Conservation (phyloP, 2,888 invertebrate species). For the Caenorhabditis sp. region DNA sequence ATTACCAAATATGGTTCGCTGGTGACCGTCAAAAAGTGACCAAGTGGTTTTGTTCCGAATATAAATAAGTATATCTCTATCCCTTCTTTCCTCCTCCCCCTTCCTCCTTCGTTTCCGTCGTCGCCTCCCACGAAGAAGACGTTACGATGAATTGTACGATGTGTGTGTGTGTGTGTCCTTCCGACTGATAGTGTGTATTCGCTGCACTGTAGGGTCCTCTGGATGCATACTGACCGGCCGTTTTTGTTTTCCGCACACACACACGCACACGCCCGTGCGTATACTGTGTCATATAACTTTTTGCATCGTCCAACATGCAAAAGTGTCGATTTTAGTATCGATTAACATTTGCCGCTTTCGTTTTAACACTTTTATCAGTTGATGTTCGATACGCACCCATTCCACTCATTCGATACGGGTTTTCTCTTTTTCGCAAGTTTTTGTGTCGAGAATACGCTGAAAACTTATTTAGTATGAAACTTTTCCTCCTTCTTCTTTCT, state of each 20-base stretch:
- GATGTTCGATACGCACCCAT: background rate
- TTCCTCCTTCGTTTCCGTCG: too few species aligned
- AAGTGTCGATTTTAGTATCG: slow-evolving; percentile 1
- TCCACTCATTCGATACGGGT: too few species aligned
- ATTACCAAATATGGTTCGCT: slow-evolving; percentile 9
- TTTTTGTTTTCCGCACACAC: slow-evolving; percentile 17
- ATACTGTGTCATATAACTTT: background rate
- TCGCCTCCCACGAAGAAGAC: background rate
- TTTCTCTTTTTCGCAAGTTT: too few species aligned
- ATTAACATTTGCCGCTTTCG: background rate
- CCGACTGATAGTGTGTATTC: slow-evolving; percentile 13
- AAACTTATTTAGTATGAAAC: too few species aligned
- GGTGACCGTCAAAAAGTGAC: slow-evolving; percentile 13
- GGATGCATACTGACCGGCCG: slow-evolving; percentile 8
- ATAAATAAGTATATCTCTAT: background rate
- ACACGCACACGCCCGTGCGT: background rate
- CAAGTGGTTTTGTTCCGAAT: slow-evolving; percentile 18
- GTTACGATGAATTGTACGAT: slow-evolving; percentile 1
- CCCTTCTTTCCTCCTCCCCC: too few species aligned
- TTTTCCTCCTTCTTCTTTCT: too few species aligned
- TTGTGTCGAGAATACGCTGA: too few species aligned
- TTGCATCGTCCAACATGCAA: background rate
- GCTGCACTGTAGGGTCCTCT: background rate
- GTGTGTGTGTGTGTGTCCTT: slow-evolving; percentile 1
- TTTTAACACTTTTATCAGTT: background rate